Conservation (phyloP, 2,113 vertebrate species). For the Phyllostomus hastatus region DNA sequence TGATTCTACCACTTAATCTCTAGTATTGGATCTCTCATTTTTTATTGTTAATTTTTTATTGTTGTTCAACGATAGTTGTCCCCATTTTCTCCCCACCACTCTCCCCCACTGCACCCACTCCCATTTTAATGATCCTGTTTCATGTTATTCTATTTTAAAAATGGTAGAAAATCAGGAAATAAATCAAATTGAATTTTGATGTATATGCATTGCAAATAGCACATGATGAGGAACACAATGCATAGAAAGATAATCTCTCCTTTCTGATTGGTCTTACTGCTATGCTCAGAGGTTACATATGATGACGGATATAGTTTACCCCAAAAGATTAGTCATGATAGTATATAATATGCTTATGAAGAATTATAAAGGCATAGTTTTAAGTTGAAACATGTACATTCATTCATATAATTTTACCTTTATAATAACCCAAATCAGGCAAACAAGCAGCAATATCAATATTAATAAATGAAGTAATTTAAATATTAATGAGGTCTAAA, state of each 20-base stretch:
- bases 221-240: background rate
- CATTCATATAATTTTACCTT: background rate
- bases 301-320: background rate
- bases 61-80: too few species aligned
- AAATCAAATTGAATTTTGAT: background rate
- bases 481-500: background rate
- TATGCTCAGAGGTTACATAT: background rate
- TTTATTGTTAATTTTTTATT: too few species aligned
- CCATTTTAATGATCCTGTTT: background rate
- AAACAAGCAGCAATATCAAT: background rate
- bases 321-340: background rate
- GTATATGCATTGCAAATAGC: background rate
- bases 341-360: background rate
- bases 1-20: background rate
- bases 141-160: background rate
- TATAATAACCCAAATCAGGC: background rate
- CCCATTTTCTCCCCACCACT: too few species aligned
- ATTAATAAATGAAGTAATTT: background rate
- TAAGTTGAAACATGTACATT: background rate
- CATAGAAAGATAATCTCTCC: background rate
- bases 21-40: background rate
- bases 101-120: too few species aligned
- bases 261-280: background rate
- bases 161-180: background rate
- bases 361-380: background rate